phyloP scores from a whole-genome alignment of 2,797 vertebrate genomes.

The Phalloptychus januarius region DNA sequence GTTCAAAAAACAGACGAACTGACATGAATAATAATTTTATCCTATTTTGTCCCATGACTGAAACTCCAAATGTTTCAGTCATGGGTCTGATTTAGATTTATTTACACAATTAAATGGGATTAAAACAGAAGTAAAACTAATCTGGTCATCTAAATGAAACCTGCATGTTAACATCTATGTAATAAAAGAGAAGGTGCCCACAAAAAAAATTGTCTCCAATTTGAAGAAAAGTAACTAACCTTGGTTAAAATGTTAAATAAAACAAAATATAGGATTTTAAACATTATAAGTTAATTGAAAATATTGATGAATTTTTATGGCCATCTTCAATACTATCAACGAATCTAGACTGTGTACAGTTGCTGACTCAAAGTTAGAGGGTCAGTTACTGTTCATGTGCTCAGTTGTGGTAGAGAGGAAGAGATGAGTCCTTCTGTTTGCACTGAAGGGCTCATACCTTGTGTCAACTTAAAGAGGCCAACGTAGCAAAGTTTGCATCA shows the following conservation, averaged over 20 bases:
- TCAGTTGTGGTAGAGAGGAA: not conserved
- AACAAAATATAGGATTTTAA: not conserved
- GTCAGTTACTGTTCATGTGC: not conserved
- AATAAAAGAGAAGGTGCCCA: not conserved
- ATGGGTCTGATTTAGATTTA: too few species aligned
- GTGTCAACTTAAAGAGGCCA: not conserved
- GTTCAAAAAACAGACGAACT: not conserved
- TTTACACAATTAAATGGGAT: not conserved
- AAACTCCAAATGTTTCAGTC: too few species aligned
- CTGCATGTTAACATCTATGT: not conserved
- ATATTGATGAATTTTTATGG: not conserved
- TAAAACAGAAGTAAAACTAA: not conserved
- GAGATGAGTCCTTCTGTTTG: not conserved
- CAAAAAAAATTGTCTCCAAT: too few species aligned
- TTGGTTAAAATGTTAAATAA: not conserved
- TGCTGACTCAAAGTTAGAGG: not conserved
- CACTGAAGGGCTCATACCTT: too few species aligned
- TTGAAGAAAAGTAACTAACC: not conserved
- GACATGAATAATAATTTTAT: not conserved
- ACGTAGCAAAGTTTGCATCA: not conserved
- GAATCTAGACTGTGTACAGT: not conserved
- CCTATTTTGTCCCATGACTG: not conserved
- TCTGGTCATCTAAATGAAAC: not conserved
- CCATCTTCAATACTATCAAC: not conserved
- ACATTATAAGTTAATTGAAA: not conserved